Evolutionary conservation across 2,113 vertebrate genomes (phyloP).

Genomic region (Grammomys surdaster): DNA sequence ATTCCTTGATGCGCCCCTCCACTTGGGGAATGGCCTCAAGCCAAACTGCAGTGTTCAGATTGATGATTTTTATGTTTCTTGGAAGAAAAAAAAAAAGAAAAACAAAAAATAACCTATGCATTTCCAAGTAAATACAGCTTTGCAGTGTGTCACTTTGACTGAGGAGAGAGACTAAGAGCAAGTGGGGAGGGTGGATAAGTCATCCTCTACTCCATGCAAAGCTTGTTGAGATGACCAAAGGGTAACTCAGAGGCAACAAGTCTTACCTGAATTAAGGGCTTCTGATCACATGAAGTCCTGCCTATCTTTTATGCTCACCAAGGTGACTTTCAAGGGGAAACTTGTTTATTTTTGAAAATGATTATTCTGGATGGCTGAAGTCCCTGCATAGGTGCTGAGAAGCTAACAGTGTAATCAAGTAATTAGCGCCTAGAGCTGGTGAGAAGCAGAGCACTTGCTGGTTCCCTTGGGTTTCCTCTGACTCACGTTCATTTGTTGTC

Average conservation of each 20-base stretch:
- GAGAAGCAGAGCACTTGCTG: neutral
- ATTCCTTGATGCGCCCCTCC: neutral
- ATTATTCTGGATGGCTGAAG: constrained; percentile 27
- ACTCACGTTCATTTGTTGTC: neutral
- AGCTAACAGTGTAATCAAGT: constrained; percentile 42
- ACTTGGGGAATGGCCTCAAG: neutral
- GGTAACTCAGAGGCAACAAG: too few species aligned
- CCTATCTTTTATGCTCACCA: neutral
- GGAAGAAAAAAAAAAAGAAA: neutral
- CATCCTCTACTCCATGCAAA: neutral
- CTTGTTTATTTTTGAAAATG: constrained; percentile 64
- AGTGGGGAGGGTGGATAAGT: neutral
- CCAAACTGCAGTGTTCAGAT: neutral
- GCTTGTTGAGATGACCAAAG: neutral
- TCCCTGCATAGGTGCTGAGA: constrained; percentile 49
- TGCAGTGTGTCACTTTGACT: neutral
- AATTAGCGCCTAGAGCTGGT: constrained; percentile 37
- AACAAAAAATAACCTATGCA: neutral
- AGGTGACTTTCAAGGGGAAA: constrained; percentile 47
- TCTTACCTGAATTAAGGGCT: neutral
- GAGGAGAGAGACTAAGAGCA: neutral
- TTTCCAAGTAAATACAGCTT: neutral
- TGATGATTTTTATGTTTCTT: constrained; percentile 6
- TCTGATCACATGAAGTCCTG: neutral
- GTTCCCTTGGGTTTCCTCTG: constrained; percentile 7